A percentile compares a stretch with the other conserved stretches of the same genome.
Conservation (phyloP, 2,113 vertebrate genomes). For the Clarias macrocephalus region DNA sequence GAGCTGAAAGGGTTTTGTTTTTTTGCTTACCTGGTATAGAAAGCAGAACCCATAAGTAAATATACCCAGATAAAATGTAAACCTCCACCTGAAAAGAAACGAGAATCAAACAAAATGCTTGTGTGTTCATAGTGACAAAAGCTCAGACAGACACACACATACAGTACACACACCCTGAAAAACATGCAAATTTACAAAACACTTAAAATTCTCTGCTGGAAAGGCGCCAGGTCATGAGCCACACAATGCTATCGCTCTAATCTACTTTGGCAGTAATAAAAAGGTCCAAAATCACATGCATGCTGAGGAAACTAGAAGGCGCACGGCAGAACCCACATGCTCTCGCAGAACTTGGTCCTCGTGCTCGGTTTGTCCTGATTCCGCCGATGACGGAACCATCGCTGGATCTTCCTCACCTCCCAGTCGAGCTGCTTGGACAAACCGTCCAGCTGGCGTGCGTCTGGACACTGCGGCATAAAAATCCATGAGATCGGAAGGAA, state of each 20-base stretch:
- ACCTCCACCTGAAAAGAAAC: slow-evolving; percentile 86
- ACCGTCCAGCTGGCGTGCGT: slow-evolving; percentile 85
- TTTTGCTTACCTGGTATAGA: slow-evolving; percentile 88
- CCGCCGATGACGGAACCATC: slow-evolving; percentile 94
- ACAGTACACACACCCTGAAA: neutral
- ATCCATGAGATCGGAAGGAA: neutral
- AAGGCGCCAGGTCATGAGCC: neutral
- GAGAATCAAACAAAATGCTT: slow-evolving; percentile 6
- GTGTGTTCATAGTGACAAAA: neutral
- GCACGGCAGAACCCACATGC: slow-evolving; percentile 83
- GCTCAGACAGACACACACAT: neutral
- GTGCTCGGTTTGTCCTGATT: slow-evolving; percentile 96
- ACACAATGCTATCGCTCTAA: neutral
- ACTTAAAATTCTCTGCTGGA: neutral
- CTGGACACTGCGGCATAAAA: slow-evolving; percentile 80
- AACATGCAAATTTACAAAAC: neutral
- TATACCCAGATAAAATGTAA: slow-evolving; percentile 92
- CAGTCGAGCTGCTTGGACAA: slow-evolving; percentile 97
- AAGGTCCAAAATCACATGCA: slow-evolving; percentile 10
- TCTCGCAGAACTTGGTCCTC: slow-evolving; percentile 96
- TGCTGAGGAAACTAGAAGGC: slow-evolving; percentile 23
- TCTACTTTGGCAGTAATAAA: slow-evolving; percentile 10
- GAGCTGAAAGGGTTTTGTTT: too few species aligned
- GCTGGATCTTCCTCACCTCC: slow-evolving; percentile 91
- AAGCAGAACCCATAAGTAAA: slow-evolving; percentile 91